Percentiles rank a stretch among this genome's conserved stretches.
Conservation (phyloP, 1,140 invertebrate species). For the Tyrophagus putrescentiae region DNA sequence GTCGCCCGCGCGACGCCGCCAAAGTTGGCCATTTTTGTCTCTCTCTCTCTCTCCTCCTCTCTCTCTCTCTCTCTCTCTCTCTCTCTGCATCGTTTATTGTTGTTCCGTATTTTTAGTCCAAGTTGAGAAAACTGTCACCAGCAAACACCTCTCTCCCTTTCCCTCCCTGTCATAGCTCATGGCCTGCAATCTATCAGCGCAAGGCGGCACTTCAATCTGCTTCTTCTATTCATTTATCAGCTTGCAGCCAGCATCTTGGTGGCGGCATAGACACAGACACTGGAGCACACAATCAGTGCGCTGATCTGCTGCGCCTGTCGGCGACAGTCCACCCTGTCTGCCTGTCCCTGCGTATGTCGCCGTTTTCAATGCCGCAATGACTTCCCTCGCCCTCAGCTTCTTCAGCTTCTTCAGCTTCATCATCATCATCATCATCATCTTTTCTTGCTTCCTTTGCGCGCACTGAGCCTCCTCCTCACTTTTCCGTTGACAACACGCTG, state of each 20-base stretch:
- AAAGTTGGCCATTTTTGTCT: background rate
- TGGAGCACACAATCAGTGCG: background rate
- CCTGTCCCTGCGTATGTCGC: too few species aligned
- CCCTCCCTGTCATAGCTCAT: too few species aligned
- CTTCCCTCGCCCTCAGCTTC: too few species aligned
- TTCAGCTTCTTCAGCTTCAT: too few species aligned
- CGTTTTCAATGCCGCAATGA: too few species aligned
- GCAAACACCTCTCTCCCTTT: too few species aligned
- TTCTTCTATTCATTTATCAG: background rate
- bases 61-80: slow-evolving; percentile 1
- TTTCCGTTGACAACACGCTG: too few species aligned
- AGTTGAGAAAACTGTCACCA: background rate
- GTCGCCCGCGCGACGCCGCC: too few species aligned
- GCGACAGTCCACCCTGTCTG: background rate
- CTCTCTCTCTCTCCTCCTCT: slow-evolving; percentile 1
- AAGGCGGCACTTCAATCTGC: background rate
- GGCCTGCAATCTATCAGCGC: background rate
- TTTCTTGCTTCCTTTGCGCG: too few species aligned
- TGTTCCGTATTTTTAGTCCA: background rate
- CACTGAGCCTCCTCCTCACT: too few species aligned
- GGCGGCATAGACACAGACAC: background rate
- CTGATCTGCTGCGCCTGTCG: background rate
- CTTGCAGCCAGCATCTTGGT: background rate
- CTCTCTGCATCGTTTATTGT: background rate
- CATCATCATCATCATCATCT: too few species aligned